Evolutionary conservation across 92 coral and sea anemone species (phyloP), one percentile per base, ranked within the genome.

Genomic region (Micromussa lordhowensis): DNA sequence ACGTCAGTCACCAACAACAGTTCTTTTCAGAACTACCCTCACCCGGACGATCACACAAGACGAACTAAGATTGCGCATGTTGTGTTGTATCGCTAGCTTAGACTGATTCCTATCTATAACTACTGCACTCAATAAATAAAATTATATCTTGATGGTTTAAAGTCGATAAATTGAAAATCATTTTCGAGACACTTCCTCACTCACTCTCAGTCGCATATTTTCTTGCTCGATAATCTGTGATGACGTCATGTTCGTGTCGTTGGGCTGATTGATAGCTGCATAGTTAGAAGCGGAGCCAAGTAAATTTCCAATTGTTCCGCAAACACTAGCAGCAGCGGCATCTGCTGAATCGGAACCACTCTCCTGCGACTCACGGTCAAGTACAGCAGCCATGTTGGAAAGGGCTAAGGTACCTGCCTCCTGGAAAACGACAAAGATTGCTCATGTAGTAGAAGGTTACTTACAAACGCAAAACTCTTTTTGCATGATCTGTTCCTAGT

Each of bases 251-350:
- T 75, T 83, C 30, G 85, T 78, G 63, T 17, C 57, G 87, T 77
- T 87, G 3, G 72, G 61, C 24, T 70, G 79, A 76, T 35, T 73
- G 64, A 91, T 74, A 36, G 90, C 93, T 28, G 94, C 94, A 17
- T 87, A 71, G 7, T 85, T 79, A 17, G 96, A 85, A 12, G 92
- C 82, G 74, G 88, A 80, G 26, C 90, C 93, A 13, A 94, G 91
- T 18, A 92, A 88, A 69, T 91, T 89, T 36, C 91, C 94, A 32
- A 94, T 59, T 72, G 96, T 85, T 21, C 91, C 86, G 64, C 86
- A 79, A 88, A 83, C 82, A 35, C 61, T 61, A 26, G 86, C 83
- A 51, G 93, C 93, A 76, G 75, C 88, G 64, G 85, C 59, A 22
- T 91, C 90, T 74, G 92, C 73, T n/a, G 90, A 79, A 86, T 70